Percentiles rank a stretch among this genome's conserved stretches.
Evolutionary conservation across 2,888 invertebrate genomes (phyloP).

Genomic region (Nomada goodeniana): DNA sequence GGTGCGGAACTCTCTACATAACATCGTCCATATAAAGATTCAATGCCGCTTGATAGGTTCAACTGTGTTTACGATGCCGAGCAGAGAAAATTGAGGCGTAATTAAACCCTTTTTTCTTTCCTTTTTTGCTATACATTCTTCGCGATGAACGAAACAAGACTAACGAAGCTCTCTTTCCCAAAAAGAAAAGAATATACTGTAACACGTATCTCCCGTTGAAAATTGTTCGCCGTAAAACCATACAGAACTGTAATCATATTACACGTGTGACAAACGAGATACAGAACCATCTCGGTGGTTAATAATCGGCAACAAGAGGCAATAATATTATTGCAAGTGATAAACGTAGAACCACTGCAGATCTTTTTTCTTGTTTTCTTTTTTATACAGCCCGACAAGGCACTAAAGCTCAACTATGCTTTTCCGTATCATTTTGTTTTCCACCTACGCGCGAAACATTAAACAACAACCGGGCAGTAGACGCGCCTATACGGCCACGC

Average conservation of each 20-base stretch:
- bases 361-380: background rate
- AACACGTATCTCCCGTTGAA: background rate
- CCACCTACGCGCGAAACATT: conserved; percentile 14
- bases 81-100: background rate
- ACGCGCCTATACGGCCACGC: conserved; percentile 6
- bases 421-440: conserved; percentile 10
- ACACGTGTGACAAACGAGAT: background rate
- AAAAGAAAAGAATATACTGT: background rate
- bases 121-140: background rate
- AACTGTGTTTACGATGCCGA: conserved; percentile 20
- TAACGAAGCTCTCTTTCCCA: background rate
- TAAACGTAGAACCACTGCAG: background rate
- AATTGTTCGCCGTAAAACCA: background rate
- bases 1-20: too few relatives aligned
- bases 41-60: conserved; percentile 11
- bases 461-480: conserved; percentile 13
- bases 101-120: background rate
- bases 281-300: background rate
- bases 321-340: background rate
- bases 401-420: background rate
- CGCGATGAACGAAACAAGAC: background rate
- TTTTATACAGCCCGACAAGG: conserved; percentile 16
- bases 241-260: too few relatives aligned
- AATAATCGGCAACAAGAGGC: background rate
- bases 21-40: conserved; percentile 32